Conservation (phyloP, 2,888 invertebrate genomes). For the Drosophila demipolita region DNA sequence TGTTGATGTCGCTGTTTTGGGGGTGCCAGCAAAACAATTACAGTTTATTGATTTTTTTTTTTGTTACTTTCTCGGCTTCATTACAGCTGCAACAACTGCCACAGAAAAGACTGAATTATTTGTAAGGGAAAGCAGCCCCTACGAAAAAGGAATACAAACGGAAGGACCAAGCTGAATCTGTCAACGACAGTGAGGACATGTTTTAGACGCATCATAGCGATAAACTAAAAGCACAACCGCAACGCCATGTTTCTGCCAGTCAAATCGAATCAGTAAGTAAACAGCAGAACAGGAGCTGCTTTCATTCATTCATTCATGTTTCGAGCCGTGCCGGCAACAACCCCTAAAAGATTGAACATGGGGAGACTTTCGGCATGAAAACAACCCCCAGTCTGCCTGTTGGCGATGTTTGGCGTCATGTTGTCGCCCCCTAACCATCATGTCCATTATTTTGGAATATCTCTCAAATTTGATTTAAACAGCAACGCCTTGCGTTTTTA, state of each 20-base stretch:
- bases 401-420: slow-evolving; percentile 51
- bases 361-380: slow-evolving; percentile 35
- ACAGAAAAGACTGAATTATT: slow-evolving; percentile 55
- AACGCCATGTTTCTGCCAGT: slow-evolving; percentile 84
- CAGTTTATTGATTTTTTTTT: slow-evolving; percentile 67
- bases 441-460: slow-evolving; percentile 16
- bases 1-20: neutral
- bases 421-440: slow-evolving; percentile 57
- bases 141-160: slow-evolving; percentile 23
- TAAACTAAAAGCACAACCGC: slow-evolving; percentile 14
- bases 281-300: slow-evolving; percentile 24
- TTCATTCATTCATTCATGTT: slow-evolving; percentile 32
- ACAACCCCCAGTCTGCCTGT: slow-evolving; percentile 51
- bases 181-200: slow-evolving; percentile 33
- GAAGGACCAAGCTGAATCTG: slow-evolving; percentile 31
- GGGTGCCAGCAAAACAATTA: slow-evolving; percentile 56
- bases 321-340: slow-evolving; percentile 33
- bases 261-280: slow-evolving; percentile 85
- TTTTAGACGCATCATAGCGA: slow-evolving; percentile 30
- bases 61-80: slow-evolving; percentile 23
- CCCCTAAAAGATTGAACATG: slow-evolving; percentile 45
- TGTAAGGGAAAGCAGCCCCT: neutral
- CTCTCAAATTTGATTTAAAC: slow-evolving; percentile 46
- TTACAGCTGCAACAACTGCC: slow-evolving; percentile 66
- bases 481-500: neutral